Evolutionary conservation across 2,113 vertebrate genomes (phyloP).

Genomic region (Mormoops blainvillei): DNA sequence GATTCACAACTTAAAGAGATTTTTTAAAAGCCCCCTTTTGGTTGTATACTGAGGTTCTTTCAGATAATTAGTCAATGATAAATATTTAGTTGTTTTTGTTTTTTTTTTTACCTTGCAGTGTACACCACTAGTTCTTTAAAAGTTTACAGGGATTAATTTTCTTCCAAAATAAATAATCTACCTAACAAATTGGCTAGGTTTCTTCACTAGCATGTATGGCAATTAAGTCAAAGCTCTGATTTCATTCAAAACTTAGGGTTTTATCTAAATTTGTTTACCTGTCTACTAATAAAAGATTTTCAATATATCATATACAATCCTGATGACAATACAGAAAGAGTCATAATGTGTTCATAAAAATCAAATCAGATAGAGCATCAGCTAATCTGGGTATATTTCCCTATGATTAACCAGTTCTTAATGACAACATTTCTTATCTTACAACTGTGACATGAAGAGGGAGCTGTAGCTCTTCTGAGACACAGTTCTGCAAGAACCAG

Average conservation of each 20-base stretch:
- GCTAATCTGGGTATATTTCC: constrained; percentile 10
- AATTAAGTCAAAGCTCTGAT: constrained; percentile 28
- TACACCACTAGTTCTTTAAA: background rate
- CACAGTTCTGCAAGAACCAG: constrained; percentile 78
- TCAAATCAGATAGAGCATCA: constrained; percentile 45
- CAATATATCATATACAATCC: constrained; percentile 30
- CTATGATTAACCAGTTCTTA: constrained; percentile 55
- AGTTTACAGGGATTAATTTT: constrained; percentile 4
- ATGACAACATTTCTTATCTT: constrained; percentile 80
- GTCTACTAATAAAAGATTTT: constrained; percentile 27
- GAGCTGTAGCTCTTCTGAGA: constrained; percentile 94
- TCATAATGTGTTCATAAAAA: constrained; percentile 66
- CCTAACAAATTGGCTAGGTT: constrained; percentile 16
- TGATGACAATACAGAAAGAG: constrained; percentile 43
- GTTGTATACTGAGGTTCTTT: background rate
- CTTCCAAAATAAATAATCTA: constrained; percentile 30
- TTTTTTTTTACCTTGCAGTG: background rate
- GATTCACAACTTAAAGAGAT: background rate
- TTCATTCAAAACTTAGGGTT: constrained; percentile 34
- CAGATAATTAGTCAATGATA: constrained; percentile 27
- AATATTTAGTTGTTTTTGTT: constrained; percentile 23
- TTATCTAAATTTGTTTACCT: constrained; percentile 56
- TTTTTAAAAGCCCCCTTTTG: background rate
- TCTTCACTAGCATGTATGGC: background rate
- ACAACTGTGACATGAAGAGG: constrained; percentile 93